Evolutionary conservation across 2,888 invertebrate species (phyloP).

Genomic region (Xestia ashworthii): DNA sequence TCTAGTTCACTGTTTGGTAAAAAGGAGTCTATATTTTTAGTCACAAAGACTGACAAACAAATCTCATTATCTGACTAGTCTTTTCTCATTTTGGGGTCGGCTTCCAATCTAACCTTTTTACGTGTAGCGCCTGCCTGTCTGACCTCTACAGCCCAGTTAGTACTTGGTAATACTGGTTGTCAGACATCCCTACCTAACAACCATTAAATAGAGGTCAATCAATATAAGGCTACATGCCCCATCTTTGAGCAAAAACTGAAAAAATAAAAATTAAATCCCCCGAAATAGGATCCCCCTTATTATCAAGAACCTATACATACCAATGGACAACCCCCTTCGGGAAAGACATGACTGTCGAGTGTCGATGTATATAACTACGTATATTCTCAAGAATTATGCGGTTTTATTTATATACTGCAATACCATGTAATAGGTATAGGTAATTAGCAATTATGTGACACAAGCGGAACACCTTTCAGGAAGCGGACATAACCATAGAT

Average conservation of each 20-base stretch:
- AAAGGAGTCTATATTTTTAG: neutral
- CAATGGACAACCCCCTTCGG: neutral
- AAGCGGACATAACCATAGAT: conserved; percentile 60
- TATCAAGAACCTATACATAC: neutral
- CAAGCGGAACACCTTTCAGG: conserved; percentile 63
- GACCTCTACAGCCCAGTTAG: neutral
- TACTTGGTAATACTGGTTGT: neutral
- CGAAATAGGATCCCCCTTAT: neutral
- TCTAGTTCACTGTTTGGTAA: neutral
- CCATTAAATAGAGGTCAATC: neutral
- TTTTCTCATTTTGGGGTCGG: neutral
- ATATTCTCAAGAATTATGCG: conserved; percentile 29
- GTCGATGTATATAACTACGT: neutral
- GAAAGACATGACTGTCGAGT: neutral
- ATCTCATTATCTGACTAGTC: neutral
- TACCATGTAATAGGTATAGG: conserved; percentile 24
- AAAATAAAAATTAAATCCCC: too few species aligned
- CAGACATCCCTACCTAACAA: neutral
- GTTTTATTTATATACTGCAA: conserved; percentile 28
- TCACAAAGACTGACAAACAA: neutral
- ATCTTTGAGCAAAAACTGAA: neutral
- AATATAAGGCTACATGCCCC: too few species aligned
- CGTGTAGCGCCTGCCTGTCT: neutral
- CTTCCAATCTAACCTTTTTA: neutral
- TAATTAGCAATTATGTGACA: conserved; percentile 59